These are phyloP conservation scores for Sphenopsis melanotis DNA, from an alignment of 2,797 vertebrate species.

Conservation along the genomic window DNA sequence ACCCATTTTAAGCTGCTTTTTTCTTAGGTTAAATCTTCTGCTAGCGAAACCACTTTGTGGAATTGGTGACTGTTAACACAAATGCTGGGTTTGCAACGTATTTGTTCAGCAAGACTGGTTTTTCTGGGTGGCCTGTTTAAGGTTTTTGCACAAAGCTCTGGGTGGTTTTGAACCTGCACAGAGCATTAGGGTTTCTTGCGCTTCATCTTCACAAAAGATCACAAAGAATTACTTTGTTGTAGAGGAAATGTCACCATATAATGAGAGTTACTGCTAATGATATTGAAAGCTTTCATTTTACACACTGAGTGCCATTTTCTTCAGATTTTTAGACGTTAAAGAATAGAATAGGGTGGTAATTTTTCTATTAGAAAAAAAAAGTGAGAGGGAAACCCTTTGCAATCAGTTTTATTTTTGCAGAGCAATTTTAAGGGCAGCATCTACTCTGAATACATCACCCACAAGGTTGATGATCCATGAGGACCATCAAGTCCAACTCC, in stretches of 20 bases:
- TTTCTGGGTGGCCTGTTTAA: constrained; percentile 30
- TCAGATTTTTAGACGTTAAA: background rate
- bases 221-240: background rate
- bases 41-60: constrained; percentile 38
- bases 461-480: accelerated
- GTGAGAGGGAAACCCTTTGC: background rate
- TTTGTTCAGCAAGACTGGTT: constrained; percentile 45
- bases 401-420: background rate
- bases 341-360: background rate
- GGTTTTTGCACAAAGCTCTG: background rate
- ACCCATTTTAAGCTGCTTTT: background rate
- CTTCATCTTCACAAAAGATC: background rate
- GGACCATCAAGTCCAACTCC: background rate
- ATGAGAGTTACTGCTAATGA: background rate
- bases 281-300: background rate
- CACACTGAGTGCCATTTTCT: background rate
- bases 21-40: background rate
- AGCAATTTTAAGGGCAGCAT: background rate
- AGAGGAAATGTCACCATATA: background rate
- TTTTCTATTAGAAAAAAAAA: background rate
- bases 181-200: background rate
- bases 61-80: constrained; percentile 23
- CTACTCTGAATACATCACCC: background rate
- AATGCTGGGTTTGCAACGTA: background rate
- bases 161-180: constrained; percentile 10